Evolutionary conservation across 1,140 invertebrate genomes (phyloP), one percentile per base, ranked within the genome.

Genomic region (Limonius californicus): DNA sequence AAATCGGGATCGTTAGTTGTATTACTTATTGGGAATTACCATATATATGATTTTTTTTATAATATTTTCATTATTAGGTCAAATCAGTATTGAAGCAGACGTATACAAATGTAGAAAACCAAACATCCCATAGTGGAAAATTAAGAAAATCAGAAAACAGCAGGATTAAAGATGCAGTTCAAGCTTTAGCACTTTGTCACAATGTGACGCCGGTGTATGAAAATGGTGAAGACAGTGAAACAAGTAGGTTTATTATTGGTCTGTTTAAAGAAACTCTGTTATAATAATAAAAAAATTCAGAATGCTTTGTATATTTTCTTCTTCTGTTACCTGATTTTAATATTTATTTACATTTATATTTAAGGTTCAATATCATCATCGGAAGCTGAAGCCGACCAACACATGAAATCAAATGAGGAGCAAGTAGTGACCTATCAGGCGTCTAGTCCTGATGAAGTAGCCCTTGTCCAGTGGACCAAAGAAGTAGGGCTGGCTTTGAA

Each of bases 141-240:
- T 74, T 77, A 50, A 65, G 72, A 54, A 76, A 85, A 60, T 86
- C 86, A 0, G 89, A 91, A 68, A 85, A 87, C 43, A 91, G 87
- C 39, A 82, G 93, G 39, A 87, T 97, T 42, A 89, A 87, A 81
- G 91, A 98, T 70, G 93, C 94, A 0, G 94, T 99, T 4, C 88
- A 94, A 69, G 95, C 97, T 0, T 78, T 99, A 11, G 96, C 97
- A 0, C 78, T 99, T 3, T 99, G 98, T 79, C 97, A 99, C 76
- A 99, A 99, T 79, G 98, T 99, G 0, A 99, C 98, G 0, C 98
- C 98, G 0, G 94, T 98, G 3, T 94, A 91, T 74, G 95, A 98
- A 69, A 80, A 80, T 2, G 72, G 78, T 54, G 78, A 80, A 32
- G 78, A 76, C 63, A 71, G 72, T 39, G 78, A 77, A 14, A 79